Base-by-base conservation (phyloP, 2,113 vertebrate species). In the Herpailurus yagouaroundi region DNA sequence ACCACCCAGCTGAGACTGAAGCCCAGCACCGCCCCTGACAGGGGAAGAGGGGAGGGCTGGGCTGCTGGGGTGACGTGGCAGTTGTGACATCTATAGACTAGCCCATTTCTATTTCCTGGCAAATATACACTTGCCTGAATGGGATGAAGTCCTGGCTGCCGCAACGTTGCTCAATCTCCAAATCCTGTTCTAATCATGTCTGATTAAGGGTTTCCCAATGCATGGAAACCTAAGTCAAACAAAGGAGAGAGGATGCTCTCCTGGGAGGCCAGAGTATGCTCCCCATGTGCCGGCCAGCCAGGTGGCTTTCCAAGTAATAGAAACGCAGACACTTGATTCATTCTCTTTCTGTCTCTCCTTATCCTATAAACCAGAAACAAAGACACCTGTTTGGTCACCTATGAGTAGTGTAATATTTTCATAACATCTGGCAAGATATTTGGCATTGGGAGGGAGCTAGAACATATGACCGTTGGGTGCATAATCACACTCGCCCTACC, bases 251-350 rank as follows among this genome's bases (percentile, higher is more conserved):
- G 50, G n/a, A 60, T 4, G 2, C 8, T 2, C 1, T 36, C 0
- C 0, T 13, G 25, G n/a, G 25, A 23, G 8, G 33, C 33, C 25
- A 41, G 16, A 7, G 3, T 14, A 5, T n/a, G 18, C 11, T 55
- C 5, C 7, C 3, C 21, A 5, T 5, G 3, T 25, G 60, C 23
- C 31, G 13, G 13, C 31, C 29, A 33, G 2, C 4, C 16, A 12
- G 7, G 1, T 0, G 1, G 31, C 69, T 57, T 57, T 25, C 21
- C 31, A 36, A n/a, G 3, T 45, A 81, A 55, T 25, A 45, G 60
- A 85, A 86, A 63, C 25, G 1, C 25, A 69, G 4, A 25, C 45
- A 21, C 8, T 14, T 15, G 48, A 12, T 25, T n/a, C n/a, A 1
- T 36, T 74, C 31, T 29, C 27, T 41, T 71, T 66, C 79, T 63